Evolutionary conservation across 2,113 vertebrate species (phyloP).

Genomic region (Panthera tigris): DNA sequence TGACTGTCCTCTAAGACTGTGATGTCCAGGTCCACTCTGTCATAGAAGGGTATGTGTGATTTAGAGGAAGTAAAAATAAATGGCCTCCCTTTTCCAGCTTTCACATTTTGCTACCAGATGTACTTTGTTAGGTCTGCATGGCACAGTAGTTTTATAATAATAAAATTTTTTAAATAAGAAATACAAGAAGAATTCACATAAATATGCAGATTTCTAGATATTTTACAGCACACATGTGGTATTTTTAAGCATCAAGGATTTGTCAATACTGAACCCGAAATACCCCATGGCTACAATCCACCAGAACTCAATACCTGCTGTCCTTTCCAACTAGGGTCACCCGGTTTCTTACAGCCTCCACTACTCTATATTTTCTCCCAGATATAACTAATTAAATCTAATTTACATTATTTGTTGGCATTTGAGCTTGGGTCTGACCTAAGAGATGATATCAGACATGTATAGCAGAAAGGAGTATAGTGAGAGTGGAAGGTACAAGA

Average conservation of each 20-base stretch:
- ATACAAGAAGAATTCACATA: neutral
- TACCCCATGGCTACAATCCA: neutral
- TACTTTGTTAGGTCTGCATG: neutral
- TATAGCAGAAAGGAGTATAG: neutral
- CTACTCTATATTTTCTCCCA: neutral
- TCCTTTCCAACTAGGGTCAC: neutral
- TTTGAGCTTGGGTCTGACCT: neutral
- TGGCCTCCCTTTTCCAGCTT: neutral
- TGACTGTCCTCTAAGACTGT: neutral
- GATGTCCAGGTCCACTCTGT: neutral
- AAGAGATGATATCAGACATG: neutral
- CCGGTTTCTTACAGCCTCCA: neutral
- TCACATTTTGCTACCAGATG: neutral
- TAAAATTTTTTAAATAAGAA: neutral
- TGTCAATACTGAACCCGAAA: neutral
- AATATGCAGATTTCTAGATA: neutral
- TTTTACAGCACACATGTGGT: neutral
- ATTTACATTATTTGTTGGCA: neutral
- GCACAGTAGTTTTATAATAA: neutral
- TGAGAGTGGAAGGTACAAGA: neutral
- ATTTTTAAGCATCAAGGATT: neutral
- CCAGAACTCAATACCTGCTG: neutral
- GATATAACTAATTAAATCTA: neutral
- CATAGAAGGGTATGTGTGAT: neutral
- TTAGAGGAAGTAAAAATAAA: neutral